Conservation (phyloP, 2,888 invertebrate genomes). For the Andrena bucephala region DNA sequence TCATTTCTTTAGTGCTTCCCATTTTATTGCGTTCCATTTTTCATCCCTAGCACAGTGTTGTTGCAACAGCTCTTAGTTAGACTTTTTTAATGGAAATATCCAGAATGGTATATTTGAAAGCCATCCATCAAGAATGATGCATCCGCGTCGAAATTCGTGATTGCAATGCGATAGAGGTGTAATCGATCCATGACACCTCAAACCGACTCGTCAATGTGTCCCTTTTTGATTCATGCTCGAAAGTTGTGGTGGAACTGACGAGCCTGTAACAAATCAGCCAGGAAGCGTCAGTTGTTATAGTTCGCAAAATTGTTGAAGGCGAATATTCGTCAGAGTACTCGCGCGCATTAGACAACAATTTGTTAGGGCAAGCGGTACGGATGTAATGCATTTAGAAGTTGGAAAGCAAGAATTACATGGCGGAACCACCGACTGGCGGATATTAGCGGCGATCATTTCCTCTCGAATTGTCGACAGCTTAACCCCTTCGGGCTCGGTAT, state of each 20-base stretch:
- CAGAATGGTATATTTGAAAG: slow-evolving; percentile 5
- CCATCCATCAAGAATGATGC: slow-evolving; percentile 9
- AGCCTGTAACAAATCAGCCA: not conserved
- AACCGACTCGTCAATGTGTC: not conserved
- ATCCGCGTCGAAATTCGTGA: slow-evolving; percentile 2
- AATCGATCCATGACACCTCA: slow-evolving; percentile 8
- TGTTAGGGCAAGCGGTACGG: not conserved
- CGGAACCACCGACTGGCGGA: not conserved
- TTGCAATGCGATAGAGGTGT: not conserved
- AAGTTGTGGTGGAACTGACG: too few species aligned
- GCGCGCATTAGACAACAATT: slow-evolving; percentile 15
- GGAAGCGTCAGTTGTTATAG: not conserved
- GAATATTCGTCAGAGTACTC: not conserved
- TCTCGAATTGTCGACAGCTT: not conserved
- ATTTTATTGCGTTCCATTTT: slow-evolving; percentile 3
- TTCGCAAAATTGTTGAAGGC: not conserved
- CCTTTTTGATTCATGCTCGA: not conserved
- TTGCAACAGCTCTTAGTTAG: not conserved
- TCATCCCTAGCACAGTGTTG: not conserved
- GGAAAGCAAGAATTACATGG: slow-evolving; percentile 3
- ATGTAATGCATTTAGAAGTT: slow-evolving; percentile 12
- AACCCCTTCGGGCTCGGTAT: not conserved
- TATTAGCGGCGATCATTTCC: slow-evolving; percentile 9
- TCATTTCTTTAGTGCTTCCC: not conserved
- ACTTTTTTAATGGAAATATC: not conserved